These are phyloP conservation scores for Cinclus mexicanus DNA, from an alignment of 2,113 vertebrate species.

Conservation along the genomic window DNA sequence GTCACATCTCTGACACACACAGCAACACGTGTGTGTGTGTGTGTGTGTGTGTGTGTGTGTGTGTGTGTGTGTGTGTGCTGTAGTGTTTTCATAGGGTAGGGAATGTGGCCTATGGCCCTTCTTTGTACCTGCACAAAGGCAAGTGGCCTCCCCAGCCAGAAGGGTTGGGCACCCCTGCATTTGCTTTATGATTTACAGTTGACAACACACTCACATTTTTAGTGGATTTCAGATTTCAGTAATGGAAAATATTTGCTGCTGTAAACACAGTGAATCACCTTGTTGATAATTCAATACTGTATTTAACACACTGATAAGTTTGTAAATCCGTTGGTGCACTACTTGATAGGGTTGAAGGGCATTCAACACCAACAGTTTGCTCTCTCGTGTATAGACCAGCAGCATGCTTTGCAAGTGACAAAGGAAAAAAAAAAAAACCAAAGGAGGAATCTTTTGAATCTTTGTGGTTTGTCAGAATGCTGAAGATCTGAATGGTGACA, in stretches of 20 bases:
- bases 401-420: not conserved
- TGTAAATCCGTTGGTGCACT: not conserved
- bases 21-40: rapidly evolving
- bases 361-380: not conserved
- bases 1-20: not conserved
- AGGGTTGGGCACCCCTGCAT: not conserved
- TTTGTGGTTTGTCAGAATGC: not conserved
- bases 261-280: not conserved
- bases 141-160: not conserved
- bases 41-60: too few relatives aligned
- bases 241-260: not conserved
- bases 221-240: not conserved
- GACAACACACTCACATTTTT: not conserved
- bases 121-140: not conserved
- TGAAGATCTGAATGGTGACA: not conserved
- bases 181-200: not conserved
- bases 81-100: not conserved
- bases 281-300: not conserved
- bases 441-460: not conserved
- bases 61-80: not conserved
- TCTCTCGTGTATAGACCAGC: not conserved
- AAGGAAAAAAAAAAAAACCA: not conserved
- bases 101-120: not conserved
- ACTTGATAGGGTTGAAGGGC: not conserved
- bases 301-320: not conserved